Percentiles rank a stretch among this genome's conserved stretches.
phyloP scores from a whole-genome alignment of 2,888 invertebrate genomes.

The Rotaria socialis region DNA sequence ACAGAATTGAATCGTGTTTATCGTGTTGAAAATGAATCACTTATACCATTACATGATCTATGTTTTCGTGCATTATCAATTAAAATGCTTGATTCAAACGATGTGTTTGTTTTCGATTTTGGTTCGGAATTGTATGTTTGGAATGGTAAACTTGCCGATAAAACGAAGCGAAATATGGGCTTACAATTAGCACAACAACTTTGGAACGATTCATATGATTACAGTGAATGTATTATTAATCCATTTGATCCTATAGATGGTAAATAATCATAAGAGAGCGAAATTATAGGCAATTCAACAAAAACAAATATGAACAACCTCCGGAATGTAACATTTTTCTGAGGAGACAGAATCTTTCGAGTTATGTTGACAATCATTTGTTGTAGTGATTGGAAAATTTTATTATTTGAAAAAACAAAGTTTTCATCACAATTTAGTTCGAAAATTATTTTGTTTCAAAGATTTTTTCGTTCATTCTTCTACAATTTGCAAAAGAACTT shows the following conservation, averaged over 20 bases:
- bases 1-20: slow-evolving; percentile 3
- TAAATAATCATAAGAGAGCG: slow-evolving; percentile 49
- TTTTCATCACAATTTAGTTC: no score
- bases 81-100: slow-evolving; percentile 8
- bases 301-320: no score
- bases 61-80: slow-evolving; percentile 28
- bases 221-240: slow-evolving; percentile 75
- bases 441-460: no score
- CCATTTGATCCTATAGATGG: slow-evolving; percentile 63
- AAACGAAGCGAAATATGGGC: slow-evolving; percentile 71
- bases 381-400: no score
- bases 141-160: slow-evolving; percentile 79
- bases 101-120: slow-evolving; percentile 76
- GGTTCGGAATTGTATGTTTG: slow-evolving; percentile 89
- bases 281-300: neutral
- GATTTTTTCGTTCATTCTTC: no score
- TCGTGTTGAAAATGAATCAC: slow-evolving; percentile 17
- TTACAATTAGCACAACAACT: slow-evolving; percentile 75
- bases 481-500: no score
- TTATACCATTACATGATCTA: slow-evolving; percentile 7
- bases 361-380: no score
- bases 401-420: no score
- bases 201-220: slow-evolving; percentile 77
- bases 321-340: no score
- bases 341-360: no score